Conservation (phyloP, 2,113 vertebrate species). For the Laticauda colubrina region DNA sequence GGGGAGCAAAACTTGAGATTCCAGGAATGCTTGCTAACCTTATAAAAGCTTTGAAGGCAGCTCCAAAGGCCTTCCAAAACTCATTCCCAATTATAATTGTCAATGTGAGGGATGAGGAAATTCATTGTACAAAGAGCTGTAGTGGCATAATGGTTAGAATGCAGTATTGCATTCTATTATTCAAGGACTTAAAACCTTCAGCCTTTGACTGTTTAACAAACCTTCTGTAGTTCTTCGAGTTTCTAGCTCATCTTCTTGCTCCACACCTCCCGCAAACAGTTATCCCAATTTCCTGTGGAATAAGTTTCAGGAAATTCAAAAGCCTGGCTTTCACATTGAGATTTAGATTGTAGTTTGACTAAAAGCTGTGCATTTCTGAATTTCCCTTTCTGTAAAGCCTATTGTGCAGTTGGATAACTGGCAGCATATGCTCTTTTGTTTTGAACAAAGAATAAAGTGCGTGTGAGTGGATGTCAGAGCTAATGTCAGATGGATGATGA, state of each 20-base stretch:
- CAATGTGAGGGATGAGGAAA: not conserved
- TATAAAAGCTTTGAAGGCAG: not conserved
- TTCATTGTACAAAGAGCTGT: not conserved
- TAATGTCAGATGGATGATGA: not conserved
- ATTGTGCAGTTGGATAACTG: not conserved
- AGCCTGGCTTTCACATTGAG: not conserved
- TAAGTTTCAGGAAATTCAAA: not conserved
- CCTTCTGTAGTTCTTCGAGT: not conserved
- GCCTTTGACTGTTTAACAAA: not conserved
- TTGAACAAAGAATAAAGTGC: constrained; percentile 10
- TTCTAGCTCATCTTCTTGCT: not conserved
- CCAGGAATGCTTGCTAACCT: not conserved
- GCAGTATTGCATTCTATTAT: not conserved
- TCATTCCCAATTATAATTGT: not conserved
- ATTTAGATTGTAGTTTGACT: not conserved
- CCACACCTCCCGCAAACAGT: too few relatives aligned
- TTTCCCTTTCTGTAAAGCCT: not conserved
- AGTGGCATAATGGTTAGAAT: too few relatives aligned
- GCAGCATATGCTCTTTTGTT: not conserved
- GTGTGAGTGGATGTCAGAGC: not conserved
- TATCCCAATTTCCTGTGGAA: not conserved
- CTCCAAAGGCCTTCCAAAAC: not conserved
- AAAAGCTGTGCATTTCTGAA: not conserved
- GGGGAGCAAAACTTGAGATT: not conserved
- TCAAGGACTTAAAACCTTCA: not conserved